A percentile compares a stretch with the other conserved stretches of the same genome.
Conservation (phyloP, 2,113 vertebrate species). For the Marcusenius ussheri region DNA sequence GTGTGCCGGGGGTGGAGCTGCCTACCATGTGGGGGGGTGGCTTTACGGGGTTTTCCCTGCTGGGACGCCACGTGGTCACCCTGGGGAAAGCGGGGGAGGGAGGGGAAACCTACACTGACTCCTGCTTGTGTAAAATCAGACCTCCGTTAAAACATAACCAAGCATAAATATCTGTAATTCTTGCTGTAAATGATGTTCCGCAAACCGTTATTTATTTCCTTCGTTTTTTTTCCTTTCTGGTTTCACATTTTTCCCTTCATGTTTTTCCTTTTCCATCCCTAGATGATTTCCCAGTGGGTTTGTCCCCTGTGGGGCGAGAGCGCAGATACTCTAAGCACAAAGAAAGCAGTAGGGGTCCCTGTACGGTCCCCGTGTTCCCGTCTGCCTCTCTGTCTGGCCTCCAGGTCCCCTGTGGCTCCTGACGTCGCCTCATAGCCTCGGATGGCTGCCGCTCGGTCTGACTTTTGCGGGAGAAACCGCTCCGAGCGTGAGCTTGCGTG, state of each 20-base stretch:
- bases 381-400: neutral
- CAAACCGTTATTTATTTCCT: neutral
- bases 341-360: neutral
- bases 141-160: neutral
- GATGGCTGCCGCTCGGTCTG: neutral
- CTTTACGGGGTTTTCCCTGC: neutral
- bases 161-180: neutral
- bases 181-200: neutral
- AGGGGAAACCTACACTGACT: neutral
- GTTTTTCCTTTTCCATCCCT: neutral
- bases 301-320: neutral
- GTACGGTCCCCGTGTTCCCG: neutral
- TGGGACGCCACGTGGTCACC: neutral
- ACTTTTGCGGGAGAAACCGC: neutral
- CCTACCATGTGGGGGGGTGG: neutral
- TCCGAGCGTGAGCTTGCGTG: neutral
- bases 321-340: neutral
- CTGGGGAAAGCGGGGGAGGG: neutral
- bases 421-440: neutral
- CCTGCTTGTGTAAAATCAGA: neutral
- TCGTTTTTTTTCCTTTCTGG: neutral
- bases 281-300: neutral
- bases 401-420: neutral
- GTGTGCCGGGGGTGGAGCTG: neutral
- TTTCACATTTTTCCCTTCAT: neutral